Evolutionary conservation across 2,113 vertebrate species (phyloP).

Genomic region (Eudyptes chrysolophus): DNA sequence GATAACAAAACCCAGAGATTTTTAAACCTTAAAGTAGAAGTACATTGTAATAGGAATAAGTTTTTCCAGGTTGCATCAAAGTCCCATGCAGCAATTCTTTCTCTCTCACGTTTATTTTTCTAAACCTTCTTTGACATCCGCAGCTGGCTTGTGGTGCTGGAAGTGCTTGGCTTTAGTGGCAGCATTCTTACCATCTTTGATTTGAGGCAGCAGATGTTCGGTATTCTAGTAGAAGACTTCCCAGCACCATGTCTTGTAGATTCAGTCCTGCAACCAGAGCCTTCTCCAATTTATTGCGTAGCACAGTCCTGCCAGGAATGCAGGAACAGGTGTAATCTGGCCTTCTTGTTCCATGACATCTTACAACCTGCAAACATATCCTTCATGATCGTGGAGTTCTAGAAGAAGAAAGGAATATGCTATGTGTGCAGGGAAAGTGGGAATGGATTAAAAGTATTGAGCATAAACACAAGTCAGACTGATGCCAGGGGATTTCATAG

Average conservation of each 20-base stretch:
- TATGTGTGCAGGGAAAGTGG: neutral
- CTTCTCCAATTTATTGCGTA: neutral
- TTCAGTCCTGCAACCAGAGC: neutral
- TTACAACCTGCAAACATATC: neutral
- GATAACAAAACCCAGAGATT: neutral
- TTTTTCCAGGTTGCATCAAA: neutral
- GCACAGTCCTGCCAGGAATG: neutral
- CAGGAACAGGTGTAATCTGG: neutral
- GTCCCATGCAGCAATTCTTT: neutral
- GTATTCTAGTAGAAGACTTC: neutral
- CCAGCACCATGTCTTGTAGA: neutral
- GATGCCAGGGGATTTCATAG: neutral
- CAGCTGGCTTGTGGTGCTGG: neutral
- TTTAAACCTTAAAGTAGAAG: neutral
- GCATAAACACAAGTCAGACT: neutral
- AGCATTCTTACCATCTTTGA: neutral
- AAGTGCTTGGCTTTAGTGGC: neutral
- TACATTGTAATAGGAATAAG: neutral
- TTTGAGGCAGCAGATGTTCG: neutral
- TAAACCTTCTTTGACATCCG: neutral
- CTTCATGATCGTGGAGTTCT: neutral
- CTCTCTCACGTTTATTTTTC: neutral
- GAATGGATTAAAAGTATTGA: neutral
- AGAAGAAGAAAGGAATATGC: neutral
- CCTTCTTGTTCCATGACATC: neutral